Evolutionary conservation across 2,888 invertebrate genomes (phyloP).

Genomic region (Andricus curvator): DNA sequence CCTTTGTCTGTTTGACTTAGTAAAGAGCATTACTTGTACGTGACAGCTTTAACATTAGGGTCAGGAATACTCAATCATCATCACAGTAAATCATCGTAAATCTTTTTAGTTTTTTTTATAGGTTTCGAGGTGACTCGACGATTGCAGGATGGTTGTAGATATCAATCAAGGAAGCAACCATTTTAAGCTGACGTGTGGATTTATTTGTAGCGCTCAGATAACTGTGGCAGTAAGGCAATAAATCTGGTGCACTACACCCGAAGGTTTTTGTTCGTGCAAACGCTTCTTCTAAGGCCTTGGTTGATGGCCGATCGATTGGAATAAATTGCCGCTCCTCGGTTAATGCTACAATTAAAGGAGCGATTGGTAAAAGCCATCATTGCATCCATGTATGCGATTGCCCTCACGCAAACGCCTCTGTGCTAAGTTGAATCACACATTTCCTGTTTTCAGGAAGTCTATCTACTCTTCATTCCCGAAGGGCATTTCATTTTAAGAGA

Average conservation of each 20-base stretch:
- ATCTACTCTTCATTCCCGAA: background rate
- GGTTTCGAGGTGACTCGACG: slow-evolving; percentile 22
- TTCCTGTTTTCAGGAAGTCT: slow-evolving; percentile 12
- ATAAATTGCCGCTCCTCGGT: slow-evolving; percentile 68
- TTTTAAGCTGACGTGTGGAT: slow-evolving; percentile 38
- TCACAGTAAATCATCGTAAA: slow-evolving; percentile 24
- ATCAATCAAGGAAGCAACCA: slow-evolving; percentile 38
- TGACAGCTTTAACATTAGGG: slow-evolving; percentile 29
- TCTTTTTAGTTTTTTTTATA: slow-evolving; percentile 18
- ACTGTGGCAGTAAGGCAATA: slow-evolving; percentile 44
- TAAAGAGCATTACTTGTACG: slow-evolving; percentile 3
- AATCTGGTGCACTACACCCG: slow-evolving; percentile 51
- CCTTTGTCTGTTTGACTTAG: background rate
- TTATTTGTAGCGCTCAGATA: slow-evolving; percentile 44
- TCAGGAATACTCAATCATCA: slow-evolving; percentile 10
- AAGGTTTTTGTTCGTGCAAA: slow-evolving; percentile 57
- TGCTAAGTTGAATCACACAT: slow-evolving; percentile 45
- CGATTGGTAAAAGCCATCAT: slow-evolving; percentile 51
- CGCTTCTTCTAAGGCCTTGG: slow-evolving; percentile 60
- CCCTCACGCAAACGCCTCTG: slow-evolving; percentile 52
- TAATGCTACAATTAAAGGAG: slow-evolving; percentile 69
- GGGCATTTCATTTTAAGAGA: too few relatives aligned
- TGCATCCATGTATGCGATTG: slow-evolving; percentile 46
- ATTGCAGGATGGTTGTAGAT: slow-evolving; percentile 30
- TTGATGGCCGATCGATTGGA: slow-evolving; percentile 70